A percentile compares a stretch with the other conserved stretches of the same genome.
phyloP scores from a whole-genome alignment of 2,113 vertebrate species.

The Corythaixoides concolor region DNA sequence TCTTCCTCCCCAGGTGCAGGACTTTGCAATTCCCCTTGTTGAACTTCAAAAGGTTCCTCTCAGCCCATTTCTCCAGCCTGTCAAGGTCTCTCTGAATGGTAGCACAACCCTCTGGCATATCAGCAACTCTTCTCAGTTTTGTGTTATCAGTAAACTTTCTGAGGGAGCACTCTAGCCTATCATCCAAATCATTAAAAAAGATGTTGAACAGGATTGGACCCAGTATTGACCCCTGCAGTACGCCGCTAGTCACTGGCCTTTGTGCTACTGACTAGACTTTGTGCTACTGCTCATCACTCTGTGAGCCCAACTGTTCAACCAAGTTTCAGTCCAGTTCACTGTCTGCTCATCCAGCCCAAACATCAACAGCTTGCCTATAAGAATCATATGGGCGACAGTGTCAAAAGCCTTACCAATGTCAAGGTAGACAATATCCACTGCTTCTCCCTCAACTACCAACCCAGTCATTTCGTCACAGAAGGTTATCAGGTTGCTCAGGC shows the following conservation, averaged over 20 bases:
- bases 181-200: not conserved
- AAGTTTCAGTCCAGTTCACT: not conserved
- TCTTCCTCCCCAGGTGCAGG: not conserved
- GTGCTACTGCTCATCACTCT: fast-evolving
- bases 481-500: not conserved
- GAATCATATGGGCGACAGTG: not conserved
- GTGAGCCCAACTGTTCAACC: not conserved
- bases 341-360: not conserved
- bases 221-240: not conserved
- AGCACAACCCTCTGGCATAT: no score
- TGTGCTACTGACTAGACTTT: not conserved
- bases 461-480: not conserved
- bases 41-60: not conserved
- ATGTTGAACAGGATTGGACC: not conserved
- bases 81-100: no score
- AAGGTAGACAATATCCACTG: not conserved
- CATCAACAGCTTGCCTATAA: not conserved
- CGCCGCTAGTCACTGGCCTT: not conserved
- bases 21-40: not conserved
- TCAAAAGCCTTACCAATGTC: no score
- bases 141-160: no score
- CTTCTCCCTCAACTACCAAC: not conserved
- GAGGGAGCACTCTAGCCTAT: not conserved
- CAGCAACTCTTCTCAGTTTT: no score
- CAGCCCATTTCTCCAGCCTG: no score